Base-by-base conservation (phyloP, 1,140 invertebrate species). In the Drosophila ercepeae region DNA sequence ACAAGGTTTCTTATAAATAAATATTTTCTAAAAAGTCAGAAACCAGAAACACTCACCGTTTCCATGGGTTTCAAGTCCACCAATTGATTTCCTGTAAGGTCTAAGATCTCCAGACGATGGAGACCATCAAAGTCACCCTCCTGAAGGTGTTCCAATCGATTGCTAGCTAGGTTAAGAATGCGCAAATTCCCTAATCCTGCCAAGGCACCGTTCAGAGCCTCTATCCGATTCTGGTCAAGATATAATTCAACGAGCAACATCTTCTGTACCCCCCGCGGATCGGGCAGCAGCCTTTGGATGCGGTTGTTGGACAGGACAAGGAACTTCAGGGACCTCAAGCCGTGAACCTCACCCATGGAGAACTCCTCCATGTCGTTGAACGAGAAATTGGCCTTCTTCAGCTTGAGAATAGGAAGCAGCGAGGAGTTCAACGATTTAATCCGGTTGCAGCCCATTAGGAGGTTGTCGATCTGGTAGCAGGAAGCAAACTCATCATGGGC, bases 281-380 rank as follows among this genome's bases (percentile, higher is more conserved):
- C 93, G 34, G 95, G 94, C 21, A 93, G 93, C 0, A 97, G 89
- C 16, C 92, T 93, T 19, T 91, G 92, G 29, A 97, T 96, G 89
- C 93, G 93, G 84, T 97, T 97, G 89, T 94, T 93, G 1, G 95
- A 96, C 6, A 96, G 91, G 91, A 96, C 95, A 6, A 96, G 93
- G 3, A 94, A 90, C 41, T 93, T 93, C 0, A 97, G 83, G 50
- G 93, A 93, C 13, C 93, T 93, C 18, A 97, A 78, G 0, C 96
- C 95, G 42, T 94, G 93, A 7, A 97, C 93, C 77, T 96, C 95
- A 71, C 94, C 93, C 74, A 96, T 93, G 0, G 95, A 96, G 90
- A 97, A 97, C 79, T 96, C 95, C 2, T 92, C 92, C 0, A 97
- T 91, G n/a, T 93, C 92, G 86, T 97, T 97, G 79, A 95, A 94